Conservation (phyloP, 1,140 invertebrate genomes). For the Drosophila lacteicornis region DNA sequence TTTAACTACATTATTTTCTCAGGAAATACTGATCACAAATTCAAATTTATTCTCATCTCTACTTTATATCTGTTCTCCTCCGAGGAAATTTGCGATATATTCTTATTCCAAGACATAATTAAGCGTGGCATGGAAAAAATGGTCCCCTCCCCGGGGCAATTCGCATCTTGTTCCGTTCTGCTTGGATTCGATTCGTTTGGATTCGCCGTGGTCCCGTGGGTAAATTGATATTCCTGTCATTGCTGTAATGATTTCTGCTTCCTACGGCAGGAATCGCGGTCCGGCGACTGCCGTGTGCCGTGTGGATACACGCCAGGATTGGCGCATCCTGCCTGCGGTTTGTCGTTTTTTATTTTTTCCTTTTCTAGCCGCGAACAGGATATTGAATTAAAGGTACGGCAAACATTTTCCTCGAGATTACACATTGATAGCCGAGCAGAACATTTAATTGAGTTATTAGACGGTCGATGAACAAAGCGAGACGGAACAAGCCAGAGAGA, state of each 20-base stretch:
- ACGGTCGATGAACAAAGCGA: constrained; percentile 43
- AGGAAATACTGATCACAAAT: not conserved
- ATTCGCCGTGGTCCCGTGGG: constrained; percentile 46
- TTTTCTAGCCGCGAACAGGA: constrained; percentile 55
- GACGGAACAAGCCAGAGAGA: constrained; percentile 27
- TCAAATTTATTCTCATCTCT: constrained; percentile 19
- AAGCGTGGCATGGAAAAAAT: constrained; percentile 44
- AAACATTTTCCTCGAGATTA: constrained; percentile 72
- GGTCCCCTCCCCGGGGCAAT: constrained; percentile 28
- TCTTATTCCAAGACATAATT: constrained; percentile 58
- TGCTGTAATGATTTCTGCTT: constrained; percentile 74
- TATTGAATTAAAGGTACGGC: constrained; percentile 76
- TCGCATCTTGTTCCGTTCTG: constrained; percentile 44
- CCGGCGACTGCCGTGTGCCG: constrained; percentile 36
- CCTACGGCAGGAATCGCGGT: constrained; percentile 44
- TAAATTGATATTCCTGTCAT: constrained; percentile 82
- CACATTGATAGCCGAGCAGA: constrained; percentile 58
- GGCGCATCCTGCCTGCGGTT: constrained; percentile 65
- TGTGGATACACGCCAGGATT: too few species aligned
- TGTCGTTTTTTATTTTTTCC: constrained; percentile 20
- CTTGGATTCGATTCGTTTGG: constrained; percentile 38
- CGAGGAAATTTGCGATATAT: constrained; percentile 35
- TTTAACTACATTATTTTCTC: too few species aligned
- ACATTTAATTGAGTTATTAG: constrained; percentile 80
- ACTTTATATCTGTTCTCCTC: not conserved